Evolutionary conservation across 2,888 invertebrate genomes (phyloP), one percentile per base, ranked within the genome.

Genomic region (Galeruca laticollis): DNA sequence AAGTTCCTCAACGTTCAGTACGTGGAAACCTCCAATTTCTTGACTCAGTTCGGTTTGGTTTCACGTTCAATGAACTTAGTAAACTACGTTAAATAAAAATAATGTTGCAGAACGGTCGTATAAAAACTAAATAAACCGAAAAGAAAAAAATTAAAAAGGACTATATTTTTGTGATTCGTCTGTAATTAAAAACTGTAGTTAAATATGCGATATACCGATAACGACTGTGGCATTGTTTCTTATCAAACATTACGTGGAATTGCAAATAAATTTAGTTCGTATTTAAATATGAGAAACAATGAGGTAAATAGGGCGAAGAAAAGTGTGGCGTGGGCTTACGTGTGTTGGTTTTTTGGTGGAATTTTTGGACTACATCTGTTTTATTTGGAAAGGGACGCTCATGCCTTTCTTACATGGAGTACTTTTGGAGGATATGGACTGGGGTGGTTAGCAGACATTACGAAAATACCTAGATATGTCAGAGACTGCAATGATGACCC

Each of bases 361-460:
- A 85, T 94, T 78, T 92, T 95, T 77, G 98, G 98, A 0, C 86
- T 94, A 5, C 98, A 98, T 85, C 96, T 97, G 83, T 90, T 98
- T 80, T 98, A 98, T 85, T 87, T 98, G 73, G 90, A 92, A 64
- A 88, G 98, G 68, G 96, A 97, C 84, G 88, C 92, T 21, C 98
- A 98, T 79, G 98, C 95, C 0, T 94, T 98, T 82, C 88, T 97
- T 0, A 96, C 94, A 90, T 94, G 94, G 91, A 92, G 92, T 70
- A 95, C 96, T 0, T 86, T 95, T 18, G 97, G 94, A 1, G 97
- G 97, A 3, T 95, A 94, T 81, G 94, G 95, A 0, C 81, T 94
- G 15, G 97, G 97, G 9, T 97, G 96, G 94, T 78, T 98, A 0
- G 88, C 93, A 8, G 98, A 98, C 84, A 84, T 96, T 1, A 94